Evolutionary conservation across 2,888 invertebrate genomes (phyloP), one percentile per base, ranked within the genome.

Genomic region (Beris morrisii): DNA sequence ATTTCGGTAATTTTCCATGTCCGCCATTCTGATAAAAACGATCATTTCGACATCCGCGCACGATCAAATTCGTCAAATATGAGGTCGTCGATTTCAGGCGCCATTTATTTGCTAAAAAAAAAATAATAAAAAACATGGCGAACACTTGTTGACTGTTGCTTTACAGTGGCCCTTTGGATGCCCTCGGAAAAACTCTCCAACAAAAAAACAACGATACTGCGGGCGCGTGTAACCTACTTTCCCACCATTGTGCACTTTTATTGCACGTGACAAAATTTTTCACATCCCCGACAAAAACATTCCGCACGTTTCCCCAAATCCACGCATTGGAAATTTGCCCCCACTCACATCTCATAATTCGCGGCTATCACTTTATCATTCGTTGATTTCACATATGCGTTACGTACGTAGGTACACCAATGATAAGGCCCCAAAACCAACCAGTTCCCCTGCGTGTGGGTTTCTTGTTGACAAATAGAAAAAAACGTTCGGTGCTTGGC

Each of bases 141-240:
- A 50, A 50, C 50, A 50, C 28, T 11, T 9, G 9, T 52, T 28
- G 7, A 5, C 30, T 28, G 28, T 22, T 5, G 15, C 30, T 15
- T 15, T 4, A 15, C 30, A 28, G 22, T 9, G 22, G 52, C 38
- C 38, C 38, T 38, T 38, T 9, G 3, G 38, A 38, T 7, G 38
- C 9, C 38, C 9, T 38, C 38, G 38, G 9, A 38, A 38, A 7
- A 38, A 38, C 3, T 22, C 22, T 22, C 22, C 22, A 22, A 38
- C 38, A 38, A 38, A 38, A 7, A 38, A 38, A 1, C 9, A 38
- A 38, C 5, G 9, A 38, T 32, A 38, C 38, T 38, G 38, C 38
- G 30, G 30, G 64, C 65, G 57, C 57, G 65, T 65, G 57, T 65
- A 57, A 65, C 65, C 65, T 57, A 65, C 65, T 65, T 65, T 65